Evolutionary conservation across 1,140 invertebrate species (phyloP), one percentile per base, ranked within the genome.

Genomic region (Trachymyrmex cornetzi): DNA sequence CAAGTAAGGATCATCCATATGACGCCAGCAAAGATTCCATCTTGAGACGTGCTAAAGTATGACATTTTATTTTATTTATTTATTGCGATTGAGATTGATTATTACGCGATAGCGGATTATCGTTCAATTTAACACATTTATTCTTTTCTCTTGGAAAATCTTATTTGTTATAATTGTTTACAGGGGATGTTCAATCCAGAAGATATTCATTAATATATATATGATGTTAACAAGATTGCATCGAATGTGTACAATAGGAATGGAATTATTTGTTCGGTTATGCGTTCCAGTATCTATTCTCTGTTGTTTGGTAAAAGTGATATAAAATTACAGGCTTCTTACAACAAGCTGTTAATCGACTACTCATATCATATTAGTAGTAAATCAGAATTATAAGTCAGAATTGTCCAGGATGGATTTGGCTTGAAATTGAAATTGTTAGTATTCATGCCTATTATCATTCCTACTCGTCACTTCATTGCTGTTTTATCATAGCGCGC

Each of bases 1-100:
- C 99, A 30, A 99, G 99, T 24, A 99, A 99, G 95, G 99, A 99
- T 95, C 98, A 99, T 95, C 99, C 99, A 0, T 99, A 99, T 95
- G 99, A 99, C 96, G 98, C 99, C 53, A 97, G 97, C 91, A 99
- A 99, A 95, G 99, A 99, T 96, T 99, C 99, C 0, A 99, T 99
- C 93, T 95, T 99, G 75, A 96, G 99, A 94, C 96, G 99, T 92
- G 99, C 99, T 75, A 99, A 97, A 96, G 98, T 98, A 96, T 93
- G 90, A 90, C 64, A 67, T 66, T n/a, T 84, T 53, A 67, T 67
- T n/a, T 34, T 34, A 38, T 38, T 38, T 38, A 38, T 38, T 38
- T 38, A 38, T 38, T 50, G 2, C 2, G 14, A 50, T 50, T 50
- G 38, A 53, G 0, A 67, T 67, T 11, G 9, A 11, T n/a, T n/a